Conservation (phyloP, 2,888 invertebrate genomes). For the Polia nebulosa region DNA sequence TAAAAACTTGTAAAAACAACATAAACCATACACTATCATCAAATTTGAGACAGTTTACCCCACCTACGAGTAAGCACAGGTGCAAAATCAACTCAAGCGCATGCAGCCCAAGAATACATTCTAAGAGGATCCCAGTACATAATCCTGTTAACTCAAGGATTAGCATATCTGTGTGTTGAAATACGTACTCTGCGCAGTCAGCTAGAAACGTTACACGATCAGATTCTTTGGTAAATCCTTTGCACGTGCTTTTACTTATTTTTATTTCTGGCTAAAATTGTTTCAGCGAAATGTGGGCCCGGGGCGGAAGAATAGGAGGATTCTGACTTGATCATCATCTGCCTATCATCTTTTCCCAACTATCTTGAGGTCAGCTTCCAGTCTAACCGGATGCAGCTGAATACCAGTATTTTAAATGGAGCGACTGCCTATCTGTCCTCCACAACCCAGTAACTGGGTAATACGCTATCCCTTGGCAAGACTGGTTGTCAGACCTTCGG, state of each 20-base stretch:
- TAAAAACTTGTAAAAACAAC: too few species aligned
- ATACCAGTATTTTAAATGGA: too few species aligned
- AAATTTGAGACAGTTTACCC: neutral
- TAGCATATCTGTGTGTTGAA: slow-evolving; percentile 24
- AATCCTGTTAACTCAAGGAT: slow-evolving; percentile 56
- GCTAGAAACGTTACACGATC: slow-evolving; percentile 36
- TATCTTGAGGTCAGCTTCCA: too few species aligned
- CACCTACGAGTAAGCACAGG: slow-evolving; percentile 24
- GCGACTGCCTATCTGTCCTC: too few species aligned
- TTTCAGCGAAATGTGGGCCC: slow-evolving; percentile 1
- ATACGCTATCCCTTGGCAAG: too few species aligned
- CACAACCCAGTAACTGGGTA: too few species aligned
- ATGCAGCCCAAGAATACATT: slow-evolving; percentile 25
- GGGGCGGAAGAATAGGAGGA: neutral
- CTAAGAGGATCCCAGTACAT: slow-evolving; percentile 45
- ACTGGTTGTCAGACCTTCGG: too few species aligned
- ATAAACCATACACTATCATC: slow-evolving; percentile 3
- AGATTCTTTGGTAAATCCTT: slow-evolving; percentile 34
- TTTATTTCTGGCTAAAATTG: neutral
- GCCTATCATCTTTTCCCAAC: too few species aligned
- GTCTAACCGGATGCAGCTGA: too few species aligned
- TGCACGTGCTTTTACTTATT: neutral
- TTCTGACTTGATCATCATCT: neutral
- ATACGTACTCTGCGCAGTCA: slow-evolving; percentile 31
- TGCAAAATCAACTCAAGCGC: slow-evolving; percentile 49